Evolutionary conservation across 1,140 invertebrate genomes (phyloP), one percentile per base, ranked within the genome.

Genomic region (Psix sp.): DNA sequence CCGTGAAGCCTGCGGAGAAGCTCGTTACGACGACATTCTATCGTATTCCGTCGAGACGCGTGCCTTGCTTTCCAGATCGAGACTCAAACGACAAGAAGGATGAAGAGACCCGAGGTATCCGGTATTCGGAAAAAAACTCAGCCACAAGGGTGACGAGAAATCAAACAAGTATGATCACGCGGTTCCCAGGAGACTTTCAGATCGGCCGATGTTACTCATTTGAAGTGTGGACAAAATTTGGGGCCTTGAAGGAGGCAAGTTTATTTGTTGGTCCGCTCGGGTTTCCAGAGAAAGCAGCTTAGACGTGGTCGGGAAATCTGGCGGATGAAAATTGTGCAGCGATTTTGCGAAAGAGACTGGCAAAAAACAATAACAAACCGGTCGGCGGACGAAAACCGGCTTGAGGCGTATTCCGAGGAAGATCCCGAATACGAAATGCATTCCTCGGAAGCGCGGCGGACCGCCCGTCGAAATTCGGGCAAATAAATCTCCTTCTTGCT

Each of bases 21-120:
- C 82, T 87, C 83, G 84, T 87, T 86, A 86, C 84, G 83, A 82
- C 81, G 85, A 80, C 84, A 86, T 87, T 86, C 84, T 86, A 77
- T 76, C 65, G 74, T 54, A 65, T 54, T 56, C 78, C 66, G 70
- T 46, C 67, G 70, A 81, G 82, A 87, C 84, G 85, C 85, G 85
- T 87, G 85, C 83, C 84, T 84, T 86, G 85, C 84, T 82, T 87
- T 82, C 82, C 71, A 82, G 84, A 87, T 87, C 80, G 81, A 71
- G 73, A 63, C 79, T 79, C 79, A 77, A 80, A 77, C 65, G 65
- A 48, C 11, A 39, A 52, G 62, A 59, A 65, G 45, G 31, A 39
- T 45, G 57, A 57, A 71, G 63, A 74, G 74, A 49, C 10, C 14
- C 14, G 14, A 54, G 33, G 60, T 45, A 38, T 57, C 36, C 24